Evolutionary conservation across 2,888 invertebrate species (phyloP).

Genomic region (Lissocephala sabroskyi): DNA sequence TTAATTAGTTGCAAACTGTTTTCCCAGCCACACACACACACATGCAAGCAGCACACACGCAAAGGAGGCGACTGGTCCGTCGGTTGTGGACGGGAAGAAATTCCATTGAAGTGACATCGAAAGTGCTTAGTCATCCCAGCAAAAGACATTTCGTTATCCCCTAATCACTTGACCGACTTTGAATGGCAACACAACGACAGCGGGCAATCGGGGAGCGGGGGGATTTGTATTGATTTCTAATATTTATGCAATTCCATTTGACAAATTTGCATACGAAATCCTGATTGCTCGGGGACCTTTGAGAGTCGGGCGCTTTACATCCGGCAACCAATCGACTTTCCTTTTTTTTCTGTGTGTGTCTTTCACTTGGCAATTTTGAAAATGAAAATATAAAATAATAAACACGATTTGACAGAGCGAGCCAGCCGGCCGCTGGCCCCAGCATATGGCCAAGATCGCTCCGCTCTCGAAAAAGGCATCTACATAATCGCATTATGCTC

Average conservation of each 20-base stretch:
- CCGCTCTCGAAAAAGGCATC: slow-evolving; percentile 26
- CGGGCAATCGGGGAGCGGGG: too few species aligned
- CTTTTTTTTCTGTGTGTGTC: not conserved
- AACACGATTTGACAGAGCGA: slow-evolving; percentile 65
- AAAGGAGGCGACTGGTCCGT: not conserved
- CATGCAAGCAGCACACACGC: slow-evolving; percentile 2
- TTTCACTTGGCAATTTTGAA: slow-evolving; percentile 54
- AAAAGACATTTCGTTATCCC: slow-evolving; percentile 7
- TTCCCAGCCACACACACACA: slow-evolving; percentile 24
- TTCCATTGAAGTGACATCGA: slow-evolving; percentile 41
- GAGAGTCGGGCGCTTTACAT: not conserved
- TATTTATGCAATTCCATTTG: slow-evolving; percentile 67
- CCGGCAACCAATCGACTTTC: too few species aligned
- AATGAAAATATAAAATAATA: slow-evolving; percentile 69
- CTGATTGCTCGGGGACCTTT: slow-evolving; percentile 67
- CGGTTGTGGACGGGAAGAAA: not conserved
- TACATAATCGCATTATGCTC: slow-evolving; percentile 64
- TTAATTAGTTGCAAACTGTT: slow-evolving; percentile 66
- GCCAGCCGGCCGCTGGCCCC: too few species aligned
- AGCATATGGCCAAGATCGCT: too few species aligned
- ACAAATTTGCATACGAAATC: slow-evolving; percentile 64
- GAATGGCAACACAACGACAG: too few species aligned
- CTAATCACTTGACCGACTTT: not conserved
- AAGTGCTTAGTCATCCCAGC: slow-evolving; percentile 42
- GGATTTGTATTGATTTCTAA: slow-evolving; percentile 67